A percentile compares a stretch with the other conserved stretches of the same genome.
phyloP scores from a whole-genome alignment of 2,888 invertebrate genomes.

The Eurytoma adleriae region DNA sequence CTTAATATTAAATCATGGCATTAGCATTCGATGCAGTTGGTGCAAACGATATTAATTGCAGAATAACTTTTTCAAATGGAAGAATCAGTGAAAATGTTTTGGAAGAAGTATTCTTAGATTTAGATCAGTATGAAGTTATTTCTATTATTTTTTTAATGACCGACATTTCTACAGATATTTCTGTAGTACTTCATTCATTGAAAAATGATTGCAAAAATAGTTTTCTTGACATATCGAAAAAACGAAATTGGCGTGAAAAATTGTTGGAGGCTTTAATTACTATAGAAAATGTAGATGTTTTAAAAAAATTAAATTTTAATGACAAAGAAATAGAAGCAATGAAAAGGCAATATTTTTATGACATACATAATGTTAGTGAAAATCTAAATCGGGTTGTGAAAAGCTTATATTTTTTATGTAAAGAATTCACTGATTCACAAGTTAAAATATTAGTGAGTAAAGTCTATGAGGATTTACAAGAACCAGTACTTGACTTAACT shows the following conservation, averaged over 20 bases:
- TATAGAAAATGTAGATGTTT: constrained; percentile 16
- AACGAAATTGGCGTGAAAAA: constrained; percentile 36
- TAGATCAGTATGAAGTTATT: constrained; percentile 41
- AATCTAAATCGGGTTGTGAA: constrained; percentile 47
- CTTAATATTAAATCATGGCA: constrained; percentile 10
- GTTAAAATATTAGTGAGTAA: constrained; percentile 24
- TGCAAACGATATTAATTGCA: background rate
- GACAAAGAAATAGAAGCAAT: constrained; percentile 16
- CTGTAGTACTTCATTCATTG: constrained; percentile 2
- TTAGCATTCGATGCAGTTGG: constrained; percentile 19
- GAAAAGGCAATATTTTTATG: background rate
- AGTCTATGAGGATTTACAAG: constrained; percentile 19
- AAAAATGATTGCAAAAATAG: background rate
- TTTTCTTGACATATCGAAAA: background rate
- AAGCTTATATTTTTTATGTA: constrained; percentile 53
- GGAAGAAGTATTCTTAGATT: constrained; percentile 24
- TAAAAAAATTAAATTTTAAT: constrained; percentile 43
- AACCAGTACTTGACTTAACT: background rate
- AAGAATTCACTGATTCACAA: constrained; percentile 6
- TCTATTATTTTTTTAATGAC: constrained; percentile 53
- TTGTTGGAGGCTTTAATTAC: constrained; percentile 42
- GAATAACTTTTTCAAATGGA: background rate
- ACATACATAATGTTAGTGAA: constrained; percentile 25
- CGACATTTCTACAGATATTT: constrained; percentile 20
- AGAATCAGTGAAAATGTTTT: constrained; percentile 23